A percentile compares a stretch with the other conserved stretches of the same genome.
Conservation (phyloP, 2,113 vertebrate genomes). For the Vidua chalybeata region DNA sequence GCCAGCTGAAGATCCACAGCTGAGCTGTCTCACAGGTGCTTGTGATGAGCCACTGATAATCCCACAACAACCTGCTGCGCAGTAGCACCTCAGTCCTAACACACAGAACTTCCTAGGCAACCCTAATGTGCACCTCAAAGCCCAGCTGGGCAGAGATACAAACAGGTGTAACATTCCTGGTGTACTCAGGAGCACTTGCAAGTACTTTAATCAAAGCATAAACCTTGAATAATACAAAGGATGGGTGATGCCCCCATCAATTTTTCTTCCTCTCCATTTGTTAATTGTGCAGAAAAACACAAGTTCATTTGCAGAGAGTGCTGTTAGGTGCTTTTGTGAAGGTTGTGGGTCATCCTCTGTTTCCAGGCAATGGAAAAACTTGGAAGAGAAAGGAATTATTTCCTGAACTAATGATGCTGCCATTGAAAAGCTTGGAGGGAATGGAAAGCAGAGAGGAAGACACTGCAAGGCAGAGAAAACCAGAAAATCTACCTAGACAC, state of each 20-base stretch:
- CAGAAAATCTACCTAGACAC: background rate
- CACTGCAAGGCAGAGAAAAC: background rate
- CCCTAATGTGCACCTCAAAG: background rate
- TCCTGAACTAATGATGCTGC: background rate
- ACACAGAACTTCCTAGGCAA: background rate
- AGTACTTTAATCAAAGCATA: background rate
- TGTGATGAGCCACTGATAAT: background rate
- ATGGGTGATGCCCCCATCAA: background rate
- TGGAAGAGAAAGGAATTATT: background rate
- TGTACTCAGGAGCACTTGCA: fast-evolving
- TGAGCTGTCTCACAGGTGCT: background rate
- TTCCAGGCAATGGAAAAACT: background rate
- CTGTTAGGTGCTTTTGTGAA: background rate
- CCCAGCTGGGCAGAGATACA: background rate
- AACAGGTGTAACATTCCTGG: background rate
- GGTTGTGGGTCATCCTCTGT: background rate
- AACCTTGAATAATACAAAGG: background rate
- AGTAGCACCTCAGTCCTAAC: background rate
- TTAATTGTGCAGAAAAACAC: background rate
- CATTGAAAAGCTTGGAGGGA: background rate
- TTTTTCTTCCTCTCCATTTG: background rate
- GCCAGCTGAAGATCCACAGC: background rate
- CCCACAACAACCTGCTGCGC: background rate
- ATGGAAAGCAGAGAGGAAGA: background rate
- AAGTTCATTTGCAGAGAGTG: background rate